phyloP scores from a whole-genome alignment of 2,113 vertebrate genomes.

The Rhinopomastus cyanomelas region DNA sequence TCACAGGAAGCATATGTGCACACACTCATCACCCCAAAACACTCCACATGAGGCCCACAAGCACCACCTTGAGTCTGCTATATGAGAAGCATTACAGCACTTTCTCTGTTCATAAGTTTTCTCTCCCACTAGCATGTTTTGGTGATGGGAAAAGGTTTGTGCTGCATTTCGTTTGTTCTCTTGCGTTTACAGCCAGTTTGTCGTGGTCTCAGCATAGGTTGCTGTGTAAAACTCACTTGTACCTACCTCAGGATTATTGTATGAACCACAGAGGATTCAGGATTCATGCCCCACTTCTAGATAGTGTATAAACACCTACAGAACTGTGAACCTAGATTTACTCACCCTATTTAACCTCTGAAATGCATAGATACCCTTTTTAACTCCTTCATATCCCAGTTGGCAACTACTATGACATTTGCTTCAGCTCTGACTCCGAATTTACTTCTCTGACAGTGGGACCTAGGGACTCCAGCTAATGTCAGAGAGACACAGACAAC shows the following conservation, averaged over 20 bases:
- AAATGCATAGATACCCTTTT: not conserved
- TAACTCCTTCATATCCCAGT: not conserved
- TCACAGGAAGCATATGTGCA: accelerated
- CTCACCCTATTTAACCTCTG: not conserved
- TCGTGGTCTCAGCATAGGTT: not conserved
- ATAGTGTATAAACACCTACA: not conserved
- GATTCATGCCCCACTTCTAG: not conserved
- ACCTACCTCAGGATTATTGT: not conserved
- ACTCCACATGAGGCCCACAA: not conserved
- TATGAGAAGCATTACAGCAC: not conserved
- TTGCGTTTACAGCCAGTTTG: not conserved
- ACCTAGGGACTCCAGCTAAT: not conserved
- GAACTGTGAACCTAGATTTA: not conserved
- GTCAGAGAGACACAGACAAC: not conserved
- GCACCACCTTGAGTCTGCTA: not conserved
- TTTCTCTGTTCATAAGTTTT: not conserved
- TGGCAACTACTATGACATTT: not conserved
- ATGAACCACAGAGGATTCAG: not conserved
- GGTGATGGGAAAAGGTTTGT: not conserved
- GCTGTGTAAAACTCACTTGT: not conserved
- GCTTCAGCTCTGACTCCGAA: constrained; percentile 12
- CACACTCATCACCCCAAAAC: not conserved
- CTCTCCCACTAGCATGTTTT: not conserved
- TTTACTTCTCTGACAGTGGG: not conserved
- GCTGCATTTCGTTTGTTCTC: not conserved